phyloP scores from a whole-genome alignment of 2,797 vertebrate species.

The Rhinella marina region DNA sequence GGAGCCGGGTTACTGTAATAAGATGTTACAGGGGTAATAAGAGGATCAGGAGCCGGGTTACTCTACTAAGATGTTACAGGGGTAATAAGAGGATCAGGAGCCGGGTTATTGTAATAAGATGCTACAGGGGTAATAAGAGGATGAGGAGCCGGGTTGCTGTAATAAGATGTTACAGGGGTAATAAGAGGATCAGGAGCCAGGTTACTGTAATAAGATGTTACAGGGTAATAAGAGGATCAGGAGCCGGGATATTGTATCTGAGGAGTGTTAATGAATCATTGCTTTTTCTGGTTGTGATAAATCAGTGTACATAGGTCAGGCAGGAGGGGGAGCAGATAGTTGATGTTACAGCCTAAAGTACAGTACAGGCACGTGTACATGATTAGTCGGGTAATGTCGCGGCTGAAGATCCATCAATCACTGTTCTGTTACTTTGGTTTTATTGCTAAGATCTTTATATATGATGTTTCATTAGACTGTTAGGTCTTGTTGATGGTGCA shows the following conservation, averaged over 20 bases:
- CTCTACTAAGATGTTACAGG: no score
- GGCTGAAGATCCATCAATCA: not conserved
- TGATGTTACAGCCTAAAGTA: conserved; percentile 18
- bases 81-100: conserved; percentile 23
- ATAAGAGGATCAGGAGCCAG: conserved; percentile 3
- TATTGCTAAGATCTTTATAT: not conserved
- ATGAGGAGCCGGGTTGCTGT: not conserved
- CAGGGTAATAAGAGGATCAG: conserved; percentile 12
- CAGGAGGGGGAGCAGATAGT: not conserved
- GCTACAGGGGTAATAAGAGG: conserved; percentile 2
- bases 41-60: not conserved
- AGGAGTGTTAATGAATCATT: not conserved
- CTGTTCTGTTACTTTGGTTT: not conserved
- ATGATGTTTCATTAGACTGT: not conserved
- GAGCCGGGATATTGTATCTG: conserved; percentile 8
- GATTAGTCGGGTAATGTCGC: not conserved
- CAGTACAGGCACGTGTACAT: not conserved
- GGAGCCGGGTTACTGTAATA: not conserved
- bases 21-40: no score
- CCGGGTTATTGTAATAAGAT: no score
- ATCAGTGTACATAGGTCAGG: conserved; percentile 28
- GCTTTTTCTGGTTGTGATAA: not conserved
- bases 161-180: not conserved
- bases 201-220: no score
- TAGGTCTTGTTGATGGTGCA: not conserved